Evolutionary conservation across 2,113 vertebrate species (phyloP).

Genomic region (Ptychochromis oligacanthus): DNA sequence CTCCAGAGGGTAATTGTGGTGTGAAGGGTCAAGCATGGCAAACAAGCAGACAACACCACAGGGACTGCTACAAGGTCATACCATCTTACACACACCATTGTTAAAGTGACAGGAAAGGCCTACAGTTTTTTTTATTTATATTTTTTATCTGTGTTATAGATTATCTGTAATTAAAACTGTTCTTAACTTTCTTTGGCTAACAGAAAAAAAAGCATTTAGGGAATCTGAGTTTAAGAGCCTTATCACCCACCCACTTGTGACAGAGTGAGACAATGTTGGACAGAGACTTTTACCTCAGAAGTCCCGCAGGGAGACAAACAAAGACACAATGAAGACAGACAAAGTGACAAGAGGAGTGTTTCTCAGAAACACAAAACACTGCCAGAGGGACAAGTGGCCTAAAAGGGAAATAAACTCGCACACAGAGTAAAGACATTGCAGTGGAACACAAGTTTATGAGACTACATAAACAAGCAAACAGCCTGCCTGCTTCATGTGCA

Average conservation of each 20-base stretch:
- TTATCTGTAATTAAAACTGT: not conserved
- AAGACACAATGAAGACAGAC: constrained; percentile 33
- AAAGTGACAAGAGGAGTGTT: constrained; percentile 23
- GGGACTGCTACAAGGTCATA: not conserved
- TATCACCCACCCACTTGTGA: not conserved
- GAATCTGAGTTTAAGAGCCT: not conserved
- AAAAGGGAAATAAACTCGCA: not conserved
- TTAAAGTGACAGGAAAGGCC: not conserved
- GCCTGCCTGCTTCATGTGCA: not conserved
- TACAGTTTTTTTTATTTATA: not conserved
- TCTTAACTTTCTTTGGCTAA: not conserved
- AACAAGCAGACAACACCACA: constrained; percentile 17
- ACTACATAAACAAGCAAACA: not conserved
- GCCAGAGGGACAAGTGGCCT: constrained; percentile 6
- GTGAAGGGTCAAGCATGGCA: constrained; percentile 19
- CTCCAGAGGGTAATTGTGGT: not conserved
- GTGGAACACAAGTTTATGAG: not conserved
- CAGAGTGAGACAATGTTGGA: constrained; percentile 11
- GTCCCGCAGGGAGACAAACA: constrained; percentile 21
- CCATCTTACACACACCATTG: not conserved
- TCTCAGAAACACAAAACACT: constrained; percentile 15
- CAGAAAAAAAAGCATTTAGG: not conserved
- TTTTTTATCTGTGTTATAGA: no score
- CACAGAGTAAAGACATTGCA: not conserved
- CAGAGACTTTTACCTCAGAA: not conserved